Evolutionary conservation across 2,888 invertebrate genomes (phyloP).

Genomic region (Incurvaria masculella): DNA sequence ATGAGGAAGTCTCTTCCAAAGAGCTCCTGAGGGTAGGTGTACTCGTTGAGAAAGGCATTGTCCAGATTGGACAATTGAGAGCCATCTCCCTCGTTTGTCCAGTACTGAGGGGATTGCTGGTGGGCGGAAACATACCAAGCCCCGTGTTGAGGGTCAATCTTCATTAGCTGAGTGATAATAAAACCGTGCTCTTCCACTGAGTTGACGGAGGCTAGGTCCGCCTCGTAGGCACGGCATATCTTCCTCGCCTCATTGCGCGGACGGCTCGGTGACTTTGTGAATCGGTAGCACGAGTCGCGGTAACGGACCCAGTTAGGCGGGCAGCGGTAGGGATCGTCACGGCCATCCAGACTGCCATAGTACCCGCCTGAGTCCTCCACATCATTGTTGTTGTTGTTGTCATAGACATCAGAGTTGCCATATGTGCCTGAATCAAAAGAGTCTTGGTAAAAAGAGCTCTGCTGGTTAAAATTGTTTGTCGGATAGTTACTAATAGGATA

Average conservation of each 20-base stretch:
- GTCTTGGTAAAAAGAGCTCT: constrained; percentile 45
- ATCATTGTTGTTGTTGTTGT: constrained; percentile 25
- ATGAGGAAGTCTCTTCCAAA: constrained; percentile 71
- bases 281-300: constrained; percentile 82
- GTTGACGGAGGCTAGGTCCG: constrained; percentile 78
- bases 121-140: constrained; percentile 84
- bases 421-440: constrained; percentile 32
- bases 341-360: constrained; percentile 43
- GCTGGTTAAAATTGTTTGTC: constrained; percentile 34
- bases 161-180: constrained; percentile 74
- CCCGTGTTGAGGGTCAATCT: constrained; percentile 80
- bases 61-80: constrained; percentile 74
- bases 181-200: constrained; percentile 85
- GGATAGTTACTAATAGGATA: no score
- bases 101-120: constrained; percentile 70
- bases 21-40: constrained; percentile 35
- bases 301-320: constrained; percentile 86
- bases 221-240: constrained; percentile 80
- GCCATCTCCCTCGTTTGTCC: constrained; percentile 84
- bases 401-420: constrained; percentile 27
- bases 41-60: constrained; percentile 74
- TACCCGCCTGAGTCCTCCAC: constrained; percentile 38
- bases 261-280: constrained; percentile 82
- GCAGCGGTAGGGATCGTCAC: constrained; percentile 56
- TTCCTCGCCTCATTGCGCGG: constrained; percentile 76